These are phyloP conservation scores for Siniperca chuatsi DNA, from an alignment of 2,113 vertebrate genomes.

Conservation along the genomic window DNA sequence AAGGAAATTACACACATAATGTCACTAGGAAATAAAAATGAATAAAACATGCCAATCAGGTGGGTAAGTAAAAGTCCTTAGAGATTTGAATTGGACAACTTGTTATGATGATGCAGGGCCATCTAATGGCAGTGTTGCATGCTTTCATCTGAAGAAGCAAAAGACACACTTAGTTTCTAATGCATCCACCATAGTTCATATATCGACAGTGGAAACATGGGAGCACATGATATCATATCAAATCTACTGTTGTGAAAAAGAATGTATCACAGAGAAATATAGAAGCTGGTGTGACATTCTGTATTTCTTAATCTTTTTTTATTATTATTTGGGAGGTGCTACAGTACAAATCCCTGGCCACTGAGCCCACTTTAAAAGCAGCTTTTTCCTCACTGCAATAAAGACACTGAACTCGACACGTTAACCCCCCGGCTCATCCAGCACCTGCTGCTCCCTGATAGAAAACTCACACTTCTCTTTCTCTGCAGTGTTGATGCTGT, in stretches of 20 bases:
- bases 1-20: conserved; percentile 10
- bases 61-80: background rate
- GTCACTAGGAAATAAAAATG: background rate
- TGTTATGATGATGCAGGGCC: background rate
- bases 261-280: background rate
- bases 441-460: conserved; percentile 9
- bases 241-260: background rate
- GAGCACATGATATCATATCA: background rate
- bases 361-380: conserved; percentile 10
- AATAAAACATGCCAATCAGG: conserved; percentile 8
- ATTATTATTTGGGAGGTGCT: background rate
- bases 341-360: conserved; percentile 3
- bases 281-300: background rate
- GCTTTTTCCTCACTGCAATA: background rate
- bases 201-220: background rate
- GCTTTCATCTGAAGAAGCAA: conserved; percentile 20
- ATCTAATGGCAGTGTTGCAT: background rate
- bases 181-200: background rate
- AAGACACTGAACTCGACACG: conserved; percentile 13
- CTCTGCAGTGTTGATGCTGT: background rate
- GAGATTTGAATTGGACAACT: background rate
- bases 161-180: background rate
- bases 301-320: background rate
- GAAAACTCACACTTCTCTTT: background rate
- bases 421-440: background rate